phyloP scores from a whole-genome alignment of 2,797 vertebrate genomes.

The Orientallactaga sibirica region DNA sequence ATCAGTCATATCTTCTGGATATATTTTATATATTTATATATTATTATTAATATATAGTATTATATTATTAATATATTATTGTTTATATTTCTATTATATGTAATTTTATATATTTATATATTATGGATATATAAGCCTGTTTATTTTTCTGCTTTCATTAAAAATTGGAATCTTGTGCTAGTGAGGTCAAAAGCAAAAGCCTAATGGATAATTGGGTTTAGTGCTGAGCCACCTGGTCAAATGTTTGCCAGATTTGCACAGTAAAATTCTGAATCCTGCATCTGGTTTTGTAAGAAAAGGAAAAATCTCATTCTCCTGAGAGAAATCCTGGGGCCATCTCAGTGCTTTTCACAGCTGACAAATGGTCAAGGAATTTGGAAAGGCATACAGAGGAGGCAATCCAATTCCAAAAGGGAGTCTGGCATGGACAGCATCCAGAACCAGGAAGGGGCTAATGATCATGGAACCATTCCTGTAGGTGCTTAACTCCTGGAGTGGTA shows the following conservation, averaged over 20 bases:
- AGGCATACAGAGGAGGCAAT: constrained; percentile 17
- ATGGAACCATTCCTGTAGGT: constrained; percentile 56
- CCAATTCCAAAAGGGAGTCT: constrained; percentile 33
- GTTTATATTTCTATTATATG: too few species aligned
- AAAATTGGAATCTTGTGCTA: neutral
- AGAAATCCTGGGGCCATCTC: constrained; percentile 60
- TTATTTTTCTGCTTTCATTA: neutral
- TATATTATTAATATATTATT: too few species aligned
- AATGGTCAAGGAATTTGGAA: constrained; percentile 57
- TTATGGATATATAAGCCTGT: neutral
- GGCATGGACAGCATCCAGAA: neutral
- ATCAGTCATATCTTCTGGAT: neutral
- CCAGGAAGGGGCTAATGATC: constrained; percentile 49
- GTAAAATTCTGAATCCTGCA: neutral
- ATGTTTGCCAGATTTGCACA: neutral
- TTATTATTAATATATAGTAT: too few species aligned
- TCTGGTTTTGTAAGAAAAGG: constrained; percentile 7
- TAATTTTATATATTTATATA: too few species aligned
- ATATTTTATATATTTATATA: neutral
- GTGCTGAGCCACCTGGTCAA: neutral
- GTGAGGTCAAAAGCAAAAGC: neutral
- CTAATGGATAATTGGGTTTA: neutral
- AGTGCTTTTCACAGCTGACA: constrained; percentile 55
- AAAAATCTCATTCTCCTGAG: constrained; percentile 23
- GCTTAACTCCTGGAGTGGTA: constrained; percentile 42